These are phyloP conservation scores for Centrocercus urophasianus DNA, from an alignment of 2,113 vertebrate species.

Conservation along the genomic window DNA sequence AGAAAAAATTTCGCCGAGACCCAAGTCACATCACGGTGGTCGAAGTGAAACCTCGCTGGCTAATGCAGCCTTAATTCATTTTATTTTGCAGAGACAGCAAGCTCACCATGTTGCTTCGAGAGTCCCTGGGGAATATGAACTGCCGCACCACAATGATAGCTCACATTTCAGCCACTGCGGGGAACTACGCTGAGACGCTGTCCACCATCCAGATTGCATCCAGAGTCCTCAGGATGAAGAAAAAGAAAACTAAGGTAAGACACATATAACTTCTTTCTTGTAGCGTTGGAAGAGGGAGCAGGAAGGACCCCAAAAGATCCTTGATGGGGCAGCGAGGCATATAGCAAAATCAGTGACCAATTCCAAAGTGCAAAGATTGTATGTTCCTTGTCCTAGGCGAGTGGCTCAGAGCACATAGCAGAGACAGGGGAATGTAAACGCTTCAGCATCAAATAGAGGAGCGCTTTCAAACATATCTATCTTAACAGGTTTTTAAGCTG, in stretches of 20 bases:
- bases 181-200: slow-evolving; percentile 93
- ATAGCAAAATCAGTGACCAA: not conserved
- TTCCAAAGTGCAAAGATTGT: not conserved
- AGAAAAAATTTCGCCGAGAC: slow-evolving; percentile 24
- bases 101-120: slow-evolving; percentile 97
- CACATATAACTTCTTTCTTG: not conserved
- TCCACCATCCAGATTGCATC: slow-evolving; percentile 98
- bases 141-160: slow-evolving; percentile 99
- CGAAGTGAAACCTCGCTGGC: slow-evolving; percentile 42
- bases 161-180: slow-evolving; percentile 92
- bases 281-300: not conserved
- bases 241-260: slow-evolving; percentile 98
- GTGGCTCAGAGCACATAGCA: not conserved
- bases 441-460: not conserved
- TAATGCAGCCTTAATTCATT: slow-evolving; percentile 77
- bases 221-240: slow-evolving; percentile 96
- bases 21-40: slow-evolving; percentile 53
- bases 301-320: not conserved
- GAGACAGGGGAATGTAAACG: not conserved
- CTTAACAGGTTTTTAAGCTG: slow-evolving; percentile 10
- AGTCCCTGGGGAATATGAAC: slow-evolving; percentile 98
- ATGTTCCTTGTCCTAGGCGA: not conserved
- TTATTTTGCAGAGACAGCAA: slow-evolving; percentile 94
- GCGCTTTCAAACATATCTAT: not conserved
- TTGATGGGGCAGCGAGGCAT: not conserved